phyloP scores from a whole-genome alignment of 2,888 invertebrate species.

The Serripes groenlandicus region DNA sequence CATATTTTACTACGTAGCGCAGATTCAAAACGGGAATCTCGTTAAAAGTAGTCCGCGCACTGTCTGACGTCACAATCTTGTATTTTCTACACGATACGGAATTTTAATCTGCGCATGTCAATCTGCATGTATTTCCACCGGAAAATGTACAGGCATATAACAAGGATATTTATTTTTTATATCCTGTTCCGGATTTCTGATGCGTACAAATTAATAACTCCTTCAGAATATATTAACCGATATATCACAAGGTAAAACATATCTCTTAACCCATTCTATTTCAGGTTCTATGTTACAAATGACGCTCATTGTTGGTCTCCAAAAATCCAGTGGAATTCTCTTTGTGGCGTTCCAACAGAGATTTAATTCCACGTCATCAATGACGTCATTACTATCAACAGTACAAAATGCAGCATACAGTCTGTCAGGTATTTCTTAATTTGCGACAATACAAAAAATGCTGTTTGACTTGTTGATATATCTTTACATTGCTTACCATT shows the following conservation, averaged over 20 bases:
- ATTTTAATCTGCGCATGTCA: too few relatives aligned
- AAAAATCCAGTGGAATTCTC: slow-evolving; percentile 60
- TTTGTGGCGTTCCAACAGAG: slow-evolving; percentile 66
- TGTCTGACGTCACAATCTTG: too few relatives aligned
- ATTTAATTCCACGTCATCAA: slow-evolving; percentile 60
- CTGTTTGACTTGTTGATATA: too few relatives aligned
- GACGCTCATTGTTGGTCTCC: slow-evolving; percentile 46
- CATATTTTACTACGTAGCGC: too few relatives aligned
- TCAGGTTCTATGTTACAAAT: slow-evolving; percentile 53
- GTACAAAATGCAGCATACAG: slow-evolving; percentile 60
- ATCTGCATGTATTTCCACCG: too few relatives aligned
- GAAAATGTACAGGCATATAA: too few relatives aligned
- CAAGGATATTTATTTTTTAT: too few relatives aligned
- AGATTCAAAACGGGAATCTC: too few relatives aligned
- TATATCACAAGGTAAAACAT: not conserved
- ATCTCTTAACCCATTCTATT: slow-evolving; percentile 6
- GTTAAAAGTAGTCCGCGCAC: too few relatives aligned
- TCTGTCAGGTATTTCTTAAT: slow-evolving; percentile 41
- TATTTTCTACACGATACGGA: too few relatives aligned
- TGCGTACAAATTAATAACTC: not conserved
- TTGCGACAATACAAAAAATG: too few relatives aligned
- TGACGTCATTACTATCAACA: slow-evolving; percentile 63
- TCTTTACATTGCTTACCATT: too few relatives aligned
- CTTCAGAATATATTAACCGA: not conserved
- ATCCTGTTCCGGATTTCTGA: not conserved